Conservation (phyloP, 2,888 invertebrate genomes). For the Poecilobothrus nobilitatus region DNA sequence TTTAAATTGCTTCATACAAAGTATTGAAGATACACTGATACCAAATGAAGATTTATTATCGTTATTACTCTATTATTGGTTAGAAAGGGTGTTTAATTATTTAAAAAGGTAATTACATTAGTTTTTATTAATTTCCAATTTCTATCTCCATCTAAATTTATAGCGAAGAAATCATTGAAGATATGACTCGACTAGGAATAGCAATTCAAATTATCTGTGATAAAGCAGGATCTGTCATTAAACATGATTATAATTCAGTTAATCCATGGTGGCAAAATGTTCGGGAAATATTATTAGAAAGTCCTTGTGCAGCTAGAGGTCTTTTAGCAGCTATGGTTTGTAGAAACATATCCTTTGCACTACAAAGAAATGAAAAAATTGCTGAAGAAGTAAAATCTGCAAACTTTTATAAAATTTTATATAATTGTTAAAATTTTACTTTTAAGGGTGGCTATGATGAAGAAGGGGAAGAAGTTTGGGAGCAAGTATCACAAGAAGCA, state of each 20-base stretch:
- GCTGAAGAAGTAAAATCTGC: not conserved
- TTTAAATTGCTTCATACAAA: conserved; percentile 40
- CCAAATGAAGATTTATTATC: conserved; percentile 57
- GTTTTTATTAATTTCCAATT: not conserved
- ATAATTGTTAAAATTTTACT: not conserved
- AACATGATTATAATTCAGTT: conserved; percentile 58
- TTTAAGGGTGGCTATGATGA: conserved; percentile 39
- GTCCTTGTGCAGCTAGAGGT: conserved; percentile 66
- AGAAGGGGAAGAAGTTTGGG: conserved; percentile 62
- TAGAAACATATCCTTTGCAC: conserved; percentile 55
- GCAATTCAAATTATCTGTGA: conserved; percentile 58
- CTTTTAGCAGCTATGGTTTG: conserved; percentile 77
- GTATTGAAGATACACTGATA: conserved; percentile 29
- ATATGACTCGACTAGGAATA: conserved; percentile 60
- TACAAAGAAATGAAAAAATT: not conserved
- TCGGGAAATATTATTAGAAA: conserved; percentile 61
- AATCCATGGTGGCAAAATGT: conserved; percentile 79
- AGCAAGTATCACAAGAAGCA: conserved; percentile 73
- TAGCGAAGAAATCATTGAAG: conserved; percentile 43
- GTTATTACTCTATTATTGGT: conserved; percentile 62
- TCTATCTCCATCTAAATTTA: not conserved
- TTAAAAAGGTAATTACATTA: conserved; percentile 31
- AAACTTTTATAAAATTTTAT: not conserved
- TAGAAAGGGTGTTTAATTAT: conserved; percentile 51
- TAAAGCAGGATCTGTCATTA: conserved; percentile 52